Conservation (phyloP, 1,140 invertebrate genomes). For the Oncopeltus fasciatus region DNA sequence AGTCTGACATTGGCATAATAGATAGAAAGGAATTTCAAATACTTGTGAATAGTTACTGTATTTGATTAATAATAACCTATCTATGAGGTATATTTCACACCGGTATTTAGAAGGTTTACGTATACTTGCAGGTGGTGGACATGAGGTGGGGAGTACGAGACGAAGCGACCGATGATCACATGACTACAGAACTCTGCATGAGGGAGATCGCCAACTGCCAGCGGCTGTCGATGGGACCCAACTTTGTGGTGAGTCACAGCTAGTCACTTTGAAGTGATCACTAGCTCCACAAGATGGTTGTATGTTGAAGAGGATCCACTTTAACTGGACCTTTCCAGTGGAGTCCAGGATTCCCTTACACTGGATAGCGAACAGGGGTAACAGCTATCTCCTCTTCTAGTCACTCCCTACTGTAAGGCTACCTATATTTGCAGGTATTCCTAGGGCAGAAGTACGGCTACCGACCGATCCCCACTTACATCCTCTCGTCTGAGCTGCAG, state of each 20-base stretch:
- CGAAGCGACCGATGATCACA: slow-evolving; percentile 96
- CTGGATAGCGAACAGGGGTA: too few species aligned
- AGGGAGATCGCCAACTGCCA: slow-evolving; percentile 96
- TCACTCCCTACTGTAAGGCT: too few species aligned
- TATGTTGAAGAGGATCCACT: background rate
- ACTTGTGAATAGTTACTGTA: too few species aligned
- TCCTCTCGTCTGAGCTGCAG: slow-evolving; percentile 79
- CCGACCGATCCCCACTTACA: slow-evolving; percentile 88
- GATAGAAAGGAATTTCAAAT: too few species aligned
- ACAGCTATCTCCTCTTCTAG: too few species aligned
- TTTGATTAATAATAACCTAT: too few species aligned
- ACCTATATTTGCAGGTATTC: slow-evolving; percentile 62
- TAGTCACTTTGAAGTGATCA: too few species aligned
- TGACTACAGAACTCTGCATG: slow-evolving; percentile 97
- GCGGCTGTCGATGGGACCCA: slow-evolving; percentile 90
- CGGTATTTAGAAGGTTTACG: too few species aligned
- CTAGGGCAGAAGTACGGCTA: slow-evolving; percentile 97
- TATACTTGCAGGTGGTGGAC: slow-evolving; percentile 80
- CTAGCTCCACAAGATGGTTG: background rate
- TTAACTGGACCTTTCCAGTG: too few species aligned
- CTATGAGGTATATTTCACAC: too few species aligned
- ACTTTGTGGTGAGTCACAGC: slow-evolving; percentile 66
- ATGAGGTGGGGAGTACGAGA: slow-evolving; percentile 96
- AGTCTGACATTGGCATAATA: too few species aligned
- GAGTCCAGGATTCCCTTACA: too few species aligned